A percentile compares a stretch with the other conserved stretches of the same genome.
Evolutionary conservation across 2,113 vertebrate genomes (phyloP).

Genomic region (Fregetta grallaria): DNA sequence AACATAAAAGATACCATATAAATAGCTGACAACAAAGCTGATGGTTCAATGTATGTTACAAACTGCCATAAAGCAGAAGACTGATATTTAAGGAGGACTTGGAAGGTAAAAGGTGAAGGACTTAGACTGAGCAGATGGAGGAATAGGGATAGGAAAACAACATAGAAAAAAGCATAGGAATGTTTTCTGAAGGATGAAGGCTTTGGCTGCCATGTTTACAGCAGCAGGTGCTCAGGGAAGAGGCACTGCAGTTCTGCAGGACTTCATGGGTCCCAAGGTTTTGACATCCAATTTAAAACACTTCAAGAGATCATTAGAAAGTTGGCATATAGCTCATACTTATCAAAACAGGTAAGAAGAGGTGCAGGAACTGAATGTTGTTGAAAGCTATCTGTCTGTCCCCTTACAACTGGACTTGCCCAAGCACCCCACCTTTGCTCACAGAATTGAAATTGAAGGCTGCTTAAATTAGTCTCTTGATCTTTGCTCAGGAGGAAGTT

Average conservation of each 20-base stretch:
- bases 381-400: neutral
- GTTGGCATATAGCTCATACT: neutral
- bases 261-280: neutral
- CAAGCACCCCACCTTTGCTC: neutral
- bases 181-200: neutral
- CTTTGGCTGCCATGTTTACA: neutral
- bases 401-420: neutral
- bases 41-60: neutral
- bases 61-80: neutral
- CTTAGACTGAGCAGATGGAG: neutral
- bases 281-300: neutral
- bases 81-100: neutral
- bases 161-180: neutral
- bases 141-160: neutral
- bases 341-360: neutral
- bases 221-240: neutral
- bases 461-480: neutral
- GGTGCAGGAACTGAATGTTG: neutral
- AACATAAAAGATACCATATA: neutral
- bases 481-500: neutral
- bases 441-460: neutral
- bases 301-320: neutral
- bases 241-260: neutral
- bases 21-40: neutral
- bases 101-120: neutral